Conservation (phyloP, 1,140 invertebrate genomes). For the Laupala kohalensis region DNA sequence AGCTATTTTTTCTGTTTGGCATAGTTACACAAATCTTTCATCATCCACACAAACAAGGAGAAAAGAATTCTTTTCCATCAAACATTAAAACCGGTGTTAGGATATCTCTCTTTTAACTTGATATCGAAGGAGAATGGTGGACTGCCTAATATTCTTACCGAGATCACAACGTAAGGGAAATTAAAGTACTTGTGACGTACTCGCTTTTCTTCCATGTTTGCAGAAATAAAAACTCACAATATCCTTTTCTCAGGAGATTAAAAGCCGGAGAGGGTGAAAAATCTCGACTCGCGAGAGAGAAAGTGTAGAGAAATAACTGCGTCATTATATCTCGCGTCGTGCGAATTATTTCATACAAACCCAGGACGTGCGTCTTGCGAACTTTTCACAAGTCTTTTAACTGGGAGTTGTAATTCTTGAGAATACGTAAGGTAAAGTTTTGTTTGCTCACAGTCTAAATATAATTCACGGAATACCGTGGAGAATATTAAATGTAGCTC, state of each 20-base stretch:
- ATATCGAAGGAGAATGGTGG: background rate
- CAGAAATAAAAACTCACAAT: background rate
- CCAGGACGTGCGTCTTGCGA: background rate
- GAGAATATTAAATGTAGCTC: background rate
- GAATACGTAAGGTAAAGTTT: background rate
- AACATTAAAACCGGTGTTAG: too few relatives aligned
- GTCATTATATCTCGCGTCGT: background rate
- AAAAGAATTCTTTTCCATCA: too few relatives aligned
- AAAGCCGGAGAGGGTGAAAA: background rate
- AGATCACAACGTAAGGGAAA: background rate
- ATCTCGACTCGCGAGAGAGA: background rate
- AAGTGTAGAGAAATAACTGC: background rate
- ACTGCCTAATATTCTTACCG: background rate
- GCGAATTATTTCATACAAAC: background rate
- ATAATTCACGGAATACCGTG: background rate
- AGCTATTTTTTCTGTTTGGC: too few relatives aligned
- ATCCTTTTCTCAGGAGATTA: background rate
- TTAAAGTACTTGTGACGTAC: background rate
- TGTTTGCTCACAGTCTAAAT: background rate
- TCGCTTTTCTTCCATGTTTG: background rate
- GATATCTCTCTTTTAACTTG: too few relatives aligned
- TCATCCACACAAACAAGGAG: too few relatives aligned
- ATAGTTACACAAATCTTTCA: too few relatives aligned
- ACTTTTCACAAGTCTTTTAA: background rate
- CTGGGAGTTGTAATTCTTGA: background rate